Conservation (phyloP, 2,888 invertebrate species). For the Nasonovia ribisnigri region DNA sequence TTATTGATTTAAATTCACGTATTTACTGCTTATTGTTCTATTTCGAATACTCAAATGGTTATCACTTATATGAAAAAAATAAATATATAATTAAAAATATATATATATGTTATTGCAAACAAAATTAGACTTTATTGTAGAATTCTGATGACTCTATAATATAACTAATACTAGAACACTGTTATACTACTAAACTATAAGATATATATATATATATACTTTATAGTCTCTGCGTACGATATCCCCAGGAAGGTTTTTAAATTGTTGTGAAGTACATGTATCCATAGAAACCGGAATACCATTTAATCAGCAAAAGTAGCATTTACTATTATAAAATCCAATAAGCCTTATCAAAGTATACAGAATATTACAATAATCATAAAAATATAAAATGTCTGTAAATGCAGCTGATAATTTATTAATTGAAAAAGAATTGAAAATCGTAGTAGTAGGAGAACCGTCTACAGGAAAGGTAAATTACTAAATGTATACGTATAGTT, state of each 20-base stretch:
- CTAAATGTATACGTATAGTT: neutral
- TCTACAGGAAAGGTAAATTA: slow-evolving; percentile 84
- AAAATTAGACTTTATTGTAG: neutral
- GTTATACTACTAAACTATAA: neutral
- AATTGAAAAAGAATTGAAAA: slow-evolving; percentile 78
- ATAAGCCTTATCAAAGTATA: neutral
- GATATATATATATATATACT: no score
- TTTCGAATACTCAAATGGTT: neutral
- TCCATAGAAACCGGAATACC: slow-evolving; percentile 8
- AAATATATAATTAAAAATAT: neutral
- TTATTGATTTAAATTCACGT: neutral
- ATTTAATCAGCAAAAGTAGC: neutral
- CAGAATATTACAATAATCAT: neutral
- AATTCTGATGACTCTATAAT: neutral
- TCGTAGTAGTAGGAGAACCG: slow-evolving; percentile 85
- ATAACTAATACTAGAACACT: neutral
- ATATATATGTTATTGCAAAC: neutral
- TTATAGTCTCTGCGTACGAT: neutral
- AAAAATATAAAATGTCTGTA: slow-evolving; percentile 33
- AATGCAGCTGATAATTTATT: slow-evolving; percentile 66
- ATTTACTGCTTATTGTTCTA: neutral
- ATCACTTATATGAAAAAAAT: neutral
- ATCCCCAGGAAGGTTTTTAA: neutral
- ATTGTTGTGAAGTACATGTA: slow-evolving; percentile 21
- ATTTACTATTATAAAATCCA: neutral